These are phyloP conservation scores for Syngnathus floridae DNA, from an alignment of 2,113 vertebrate genomes.

Conservation along the genomic window DNA sequence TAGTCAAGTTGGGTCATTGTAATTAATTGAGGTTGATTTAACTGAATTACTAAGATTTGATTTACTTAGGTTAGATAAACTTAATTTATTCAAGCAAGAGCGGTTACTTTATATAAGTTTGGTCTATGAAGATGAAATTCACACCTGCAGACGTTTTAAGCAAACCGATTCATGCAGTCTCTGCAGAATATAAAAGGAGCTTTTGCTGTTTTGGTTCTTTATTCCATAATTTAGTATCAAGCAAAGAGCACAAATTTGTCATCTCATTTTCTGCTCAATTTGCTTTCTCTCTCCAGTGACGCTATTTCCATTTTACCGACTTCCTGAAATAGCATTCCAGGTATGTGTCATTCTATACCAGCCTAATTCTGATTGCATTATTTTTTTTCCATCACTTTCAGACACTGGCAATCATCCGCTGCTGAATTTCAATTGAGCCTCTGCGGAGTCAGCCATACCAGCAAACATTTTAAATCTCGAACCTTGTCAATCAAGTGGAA, in stretches of 20 bases:
- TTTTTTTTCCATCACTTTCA: constrained; percentile 23
- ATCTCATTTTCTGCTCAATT: neutral
- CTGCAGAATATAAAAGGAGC: neutral
- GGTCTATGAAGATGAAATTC: no score
- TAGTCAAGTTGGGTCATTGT: no score
- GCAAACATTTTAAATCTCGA: constrained; percentile 11
- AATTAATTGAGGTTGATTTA: no score
- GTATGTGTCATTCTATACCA: neutral
- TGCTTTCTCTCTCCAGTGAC: neutral
- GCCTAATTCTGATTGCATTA: constrained; percentile 14
- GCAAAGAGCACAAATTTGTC: neutral
- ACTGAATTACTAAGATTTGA: neutral
- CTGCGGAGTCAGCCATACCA: constrained; percentile 2
- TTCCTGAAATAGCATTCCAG: neutral
- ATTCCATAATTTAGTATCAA: neutral
- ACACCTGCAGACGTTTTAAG: neutral
- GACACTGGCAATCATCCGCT: constrained; percentile 17
- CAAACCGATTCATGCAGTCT: neutral
- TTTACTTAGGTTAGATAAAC: neutral
- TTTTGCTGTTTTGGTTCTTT: neutral
- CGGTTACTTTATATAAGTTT: no score
- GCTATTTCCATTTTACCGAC: neutral
- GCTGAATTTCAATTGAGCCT: constrained; percentile 11
- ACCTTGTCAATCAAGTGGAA: neutral
- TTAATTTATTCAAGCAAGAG: no score